Evolutionary conservation across 2,113 vertebrate genomes (phyloP), one percentile per base, ranked within the genome.

Genomic region (Vulpes lagopus): DNA sequence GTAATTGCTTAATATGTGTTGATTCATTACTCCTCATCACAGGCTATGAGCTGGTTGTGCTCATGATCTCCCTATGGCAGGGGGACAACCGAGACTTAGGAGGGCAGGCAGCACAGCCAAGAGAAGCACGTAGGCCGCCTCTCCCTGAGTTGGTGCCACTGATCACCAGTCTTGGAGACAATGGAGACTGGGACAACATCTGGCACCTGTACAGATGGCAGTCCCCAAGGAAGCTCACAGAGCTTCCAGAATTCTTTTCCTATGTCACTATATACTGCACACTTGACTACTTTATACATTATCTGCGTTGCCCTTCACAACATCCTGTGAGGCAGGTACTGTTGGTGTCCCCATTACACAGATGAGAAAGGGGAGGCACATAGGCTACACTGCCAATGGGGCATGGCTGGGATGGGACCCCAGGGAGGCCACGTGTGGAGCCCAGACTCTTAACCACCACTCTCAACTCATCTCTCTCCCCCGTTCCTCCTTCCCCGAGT

Each of bases 21-120:
- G 25, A 11, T 23, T 25, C 49, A 1, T 38, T 25, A 49, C 22
- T 22, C 78, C 80, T 67, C 59, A 3, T 11, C 11, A 27, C 11
- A 19, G 43, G 8, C 65, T 32, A 9, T 55, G 60, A 84, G 88
- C 49, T 65, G 60, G 20, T 12, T 38, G 14, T 16, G 23, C 62
- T 7, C 16, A 7, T 17, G 20, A 30, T 35, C 53, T 51, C 81
- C 25, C 59, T 8, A 0, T 3, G 0, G 59, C 78, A 49, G 27
- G n/a, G 22, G 71, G 79, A 25, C n/a, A 27, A 53, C 76, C 2
- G 38, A 73, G 62, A 49, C 85, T 55, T 1, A 0, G 12, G 53
- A 10, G 23, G 19, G n/a, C 16, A 3, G 62, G n/a, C 10, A 0
- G 25, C 1, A 6, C 1, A 1, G 78, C 51, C 2, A 20, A 69